Conservation (phyloP, 2,113 vertebrate genomes). For the Apteryx owenii region DNA sequence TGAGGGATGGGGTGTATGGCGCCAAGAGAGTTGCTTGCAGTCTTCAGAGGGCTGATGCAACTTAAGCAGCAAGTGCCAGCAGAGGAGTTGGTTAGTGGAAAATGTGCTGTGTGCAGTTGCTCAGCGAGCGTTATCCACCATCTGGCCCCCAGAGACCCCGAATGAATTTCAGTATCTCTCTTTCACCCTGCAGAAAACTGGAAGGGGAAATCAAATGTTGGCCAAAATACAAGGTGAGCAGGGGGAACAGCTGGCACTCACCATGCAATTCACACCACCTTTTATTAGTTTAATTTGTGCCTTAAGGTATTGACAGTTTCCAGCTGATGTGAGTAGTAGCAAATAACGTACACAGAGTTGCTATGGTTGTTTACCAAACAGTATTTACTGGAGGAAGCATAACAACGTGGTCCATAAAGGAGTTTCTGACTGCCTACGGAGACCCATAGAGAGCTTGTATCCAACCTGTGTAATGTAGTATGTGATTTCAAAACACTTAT, state of each 20-base stretch:
- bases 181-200: background rate
- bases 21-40: background rate
- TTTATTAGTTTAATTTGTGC: background rate
- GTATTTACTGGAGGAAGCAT: background rate
- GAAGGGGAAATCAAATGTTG: background rate
- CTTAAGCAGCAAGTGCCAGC: background rate
- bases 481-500: background rate
- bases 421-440: background rate
- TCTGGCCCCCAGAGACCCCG: slow-evolving; percentile 6
- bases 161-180: background rate
- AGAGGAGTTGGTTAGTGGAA: background rate
- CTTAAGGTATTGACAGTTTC: background rate
- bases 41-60: background rate
- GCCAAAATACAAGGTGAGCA: background rate
- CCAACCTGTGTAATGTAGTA: background rate
- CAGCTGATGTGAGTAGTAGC: background rate
- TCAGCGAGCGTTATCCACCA: background rate
- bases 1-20: background rate
- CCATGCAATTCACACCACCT: background rate
- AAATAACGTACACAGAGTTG: background rate
- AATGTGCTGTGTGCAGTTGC: background rate
- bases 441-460: background rate
- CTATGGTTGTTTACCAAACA: background rate
- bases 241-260: background rate
- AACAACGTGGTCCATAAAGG: background rate